These are phyloP conservation scores for Artemia franciscana DNA, from an alignment of 1,140 invertebrate genomes.

Conservation along the genomic window DNA sequence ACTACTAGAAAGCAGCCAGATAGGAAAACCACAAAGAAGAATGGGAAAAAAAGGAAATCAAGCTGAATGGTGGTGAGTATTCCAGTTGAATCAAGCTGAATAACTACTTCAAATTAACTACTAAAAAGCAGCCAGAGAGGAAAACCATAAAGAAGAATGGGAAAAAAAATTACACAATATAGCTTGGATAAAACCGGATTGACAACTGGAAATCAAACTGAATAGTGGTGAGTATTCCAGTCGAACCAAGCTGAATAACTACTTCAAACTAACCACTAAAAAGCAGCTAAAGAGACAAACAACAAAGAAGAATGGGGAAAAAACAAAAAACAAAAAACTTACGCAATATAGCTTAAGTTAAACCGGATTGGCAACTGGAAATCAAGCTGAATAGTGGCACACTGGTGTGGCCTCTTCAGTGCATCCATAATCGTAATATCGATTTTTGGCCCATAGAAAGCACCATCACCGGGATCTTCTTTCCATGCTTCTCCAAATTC, in stretches of 20 bases:
- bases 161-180: conserved; percentile 37
- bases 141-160: no score
- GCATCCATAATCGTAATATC: conserved; percentile 95
- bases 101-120: no score
- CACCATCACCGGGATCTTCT: conserved; percentile 67
- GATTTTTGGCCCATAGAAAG: conserved; percentile 99
- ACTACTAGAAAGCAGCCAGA: no score
- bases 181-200: conserved; percentile 63
- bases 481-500: conserved; percentile 66
- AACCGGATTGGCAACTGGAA: conserved; percentile 88
- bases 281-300: no score
- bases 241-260: no score
- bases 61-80: conserved; percentile 95
- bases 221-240: conserved; percentile 92
- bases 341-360: conserved; percentile 59
- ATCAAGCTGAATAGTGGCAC: conserved; percentile 94
- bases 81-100: no score
- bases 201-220: conserved; percentile 96
- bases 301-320: no score
- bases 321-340: conserved; percentile 14
- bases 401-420: conserved; percentile 65
- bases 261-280: no score
- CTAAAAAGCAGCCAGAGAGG: no score
- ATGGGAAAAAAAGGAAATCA: no score
- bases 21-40: no score